These are phyloP conservation scores for Hymenochirus boettgeri DNA, from an alignment of 2,113 vertebrate species.

Conservation along the genomic window DNA sequence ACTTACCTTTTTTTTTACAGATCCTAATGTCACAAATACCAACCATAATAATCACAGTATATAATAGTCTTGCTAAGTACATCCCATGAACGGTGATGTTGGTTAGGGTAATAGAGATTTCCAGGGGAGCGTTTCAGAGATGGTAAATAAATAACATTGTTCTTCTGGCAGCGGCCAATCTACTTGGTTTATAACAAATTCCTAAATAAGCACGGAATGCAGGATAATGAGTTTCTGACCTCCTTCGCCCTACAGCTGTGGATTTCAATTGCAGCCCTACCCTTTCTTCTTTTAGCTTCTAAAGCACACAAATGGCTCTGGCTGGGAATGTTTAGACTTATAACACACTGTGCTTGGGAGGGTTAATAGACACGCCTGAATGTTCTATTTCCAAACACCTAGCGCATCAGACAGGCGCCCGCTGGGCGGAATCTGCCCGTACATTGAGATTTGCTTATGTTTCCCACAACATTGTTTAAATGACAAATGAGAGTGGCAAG, in stretches of 20 bases:
- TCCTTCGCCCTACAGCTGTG: conserved; percentile 14
- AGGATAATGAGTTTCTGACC: conserved; percentile 26
- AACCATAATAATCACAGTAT: no score
- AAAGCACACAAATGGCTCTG: conserved; percentile 3
- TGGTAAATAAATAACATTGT: no score
- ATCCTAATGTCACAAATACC: no score
- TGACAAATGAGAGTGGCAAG: no score
- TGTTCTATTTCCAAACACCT: not conserved
- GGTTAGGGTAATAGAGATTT: no score
- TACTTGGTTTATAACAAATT: conserved; percentile 20
- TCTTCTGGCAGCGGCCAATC: no score
- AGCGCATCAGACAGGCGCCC: not conserved
- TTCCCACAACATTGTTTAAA: no score
- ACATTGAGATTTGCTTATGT: no score
- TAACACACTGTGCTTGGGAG: not conserved
- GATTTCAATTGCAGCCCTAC: conserved; percentile 2
- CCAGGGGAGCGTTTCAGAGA: no score
- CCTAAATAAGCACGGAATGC: not conserved
- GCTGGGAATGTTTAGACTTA: not conserved
- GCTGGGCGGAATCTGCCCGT: not conserved
- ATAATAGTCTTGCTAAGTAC: no score
- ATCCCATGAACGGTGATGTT: no score
- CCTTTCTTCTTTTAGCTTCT: not conserved
- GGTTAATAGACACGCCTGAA: not conserved
- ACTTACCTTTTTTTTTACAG: no score